Evolutionary conservation across 1,140 invertebrate species (phyloP).

Genomic region (Drosophila micromelanica): DNA sequence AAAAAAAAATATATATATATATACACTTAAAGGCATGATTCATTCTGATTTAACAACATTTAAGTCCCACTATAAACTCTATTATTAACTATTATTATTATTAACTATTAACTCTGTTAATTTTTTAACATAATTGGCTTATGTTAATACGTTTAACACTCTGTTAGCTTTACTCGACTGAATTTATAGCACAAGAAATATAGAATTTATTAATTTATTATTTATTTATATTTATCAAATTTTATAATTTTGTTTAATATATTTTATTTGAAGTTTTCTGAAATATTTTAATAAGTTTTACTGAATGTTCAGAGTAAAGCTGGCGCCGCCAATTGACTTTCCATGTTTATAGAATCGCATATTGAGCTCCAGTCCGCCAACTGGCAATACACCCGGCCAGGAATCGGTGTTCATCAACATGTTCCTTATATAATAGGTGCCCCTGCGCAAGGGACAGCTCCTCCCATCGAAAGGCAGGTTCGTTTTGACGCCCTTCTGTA

Average conservation of each 20-base stretch:
- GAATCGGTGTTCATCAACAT: conserved; percentile 17
- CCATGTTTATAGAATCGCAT: conserved; percentile 6
- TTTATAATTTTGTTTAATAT: neutral
- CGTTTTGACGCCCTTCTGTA: conserved; percentile 18
- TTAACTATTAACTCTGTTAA: too few species aligned
- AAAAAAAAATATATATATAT: too few species aligned
- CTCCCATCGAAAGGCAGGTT: conserved; percentile 17
- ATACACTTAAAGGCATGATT: too few species aligned
- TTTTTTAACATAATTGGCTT: too few species aligned
- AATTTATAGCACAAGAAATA: too few species aligned
- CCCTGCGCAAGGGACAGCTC: conserved; percentile 41
- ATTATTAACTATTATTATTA: too few species aligned
- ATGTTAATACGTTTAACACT: too few species aligned
- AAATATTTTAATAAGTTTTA: neutral
- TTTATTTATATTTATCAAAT: too few species aligned
- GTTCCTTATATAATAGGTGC: conserved; percentile 27
- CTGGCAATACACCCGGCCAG: conserved; percentile 33
- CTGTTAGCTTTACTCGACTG: neutral
- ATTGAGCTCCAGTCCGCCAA: conserved; percentile 10
- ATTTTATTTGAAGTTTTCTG: neutral
- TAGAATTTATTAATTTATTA: too few species aligned
- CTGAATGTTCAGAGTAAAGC: neutral
- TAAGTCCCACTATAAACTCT: too few species aligned
- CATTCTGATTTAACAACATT: too few species aligned
- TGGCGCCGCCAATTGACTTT: neutral